Evolutionary conservation across 2,888 invertebrate species (phyloP), one percentile per base, ranked within the genome.

Genomic region (Himalopsyche japonica): DNA sequence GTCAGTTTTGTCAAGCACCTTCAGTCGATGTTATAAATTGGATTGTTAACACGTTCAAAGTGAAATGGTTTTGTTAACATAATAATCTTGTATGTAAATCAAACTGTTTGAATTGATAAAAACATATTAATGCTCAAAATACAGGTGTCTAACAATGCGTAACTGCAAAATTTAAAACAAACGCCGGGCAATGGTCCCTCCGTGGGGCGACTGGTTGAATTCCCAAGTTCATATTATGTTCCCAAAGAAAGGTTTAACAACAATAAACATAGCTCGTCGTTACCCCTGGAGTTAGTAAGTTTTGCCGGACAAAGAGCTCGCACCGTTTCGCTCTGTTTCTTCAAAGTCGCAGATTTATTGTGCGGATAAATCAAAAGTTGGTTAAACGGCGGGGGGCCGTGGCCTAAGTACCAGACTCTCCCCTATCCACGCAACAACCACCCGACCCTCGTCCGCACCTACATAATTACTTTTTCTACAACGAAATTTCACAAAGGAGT

Each of bases 301-400:
- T 70, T 27, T 70, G 27, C 70, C 77, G 37, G 77, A 77, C 43
- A 70, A 70, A 70, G 70, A 24, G 70, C 70, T 70, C 70, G 70
- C 48, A 48, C 27, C 57, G 83, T 83, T 49, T 47, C 83, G 83
- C 76, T 76, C 80, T 49, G 80, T 76, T 83, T 83, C 80, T 80
- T 76, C 30, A 70, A 70, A 70, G 70, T 70, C 34, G 47, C 27
- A 49, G 80, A 83, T 83, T 83, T 83, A 83, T 83, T 83, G 80
- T 80, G 76, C 4, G 76, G 80, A 82, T 84, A 76, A 82, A 82
- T 79, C 79, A 82, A 82, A 82, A 70, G 79, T 49, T 77, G 82
- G 77, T 78, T 82, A 82, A 82, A 82, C 82, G 82, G 82, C 82
- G 82, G 82, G 77, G 49, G 82, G 43, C 49, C n/a, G 48, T 32